Evolutionary conservation across 2,113 vertebrate genomes (phyloP).

Genomic region (Nicator chloris): DNA sequence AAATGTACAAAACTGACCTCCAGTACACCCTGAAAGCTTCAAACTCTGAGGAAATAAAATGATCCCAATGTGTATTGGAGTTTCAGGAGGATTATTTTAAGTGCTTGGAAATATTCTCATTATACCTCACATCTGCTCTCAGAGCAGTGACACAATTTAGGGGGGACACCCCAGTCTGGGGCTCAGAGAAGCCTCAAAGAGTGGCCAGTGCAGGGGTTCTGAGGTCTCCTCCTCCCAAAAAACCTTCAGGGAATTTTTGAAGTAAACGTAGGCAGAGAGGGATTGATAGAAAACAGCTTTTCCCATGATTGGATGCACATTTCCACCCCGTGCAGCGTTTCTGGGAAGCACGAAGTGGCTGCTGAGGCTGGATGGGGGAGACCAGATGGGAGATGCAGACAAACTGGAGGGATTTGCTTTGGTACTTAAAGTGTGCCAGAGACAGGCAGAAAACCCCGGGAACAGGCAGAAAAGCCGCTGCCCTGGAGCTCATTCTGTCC

Average conservation of each 20-base stretch:
- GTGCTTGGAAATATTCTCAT: not conserved
- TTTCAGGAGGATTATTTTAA: not conserved
- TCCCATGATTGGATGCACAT: not conserved
- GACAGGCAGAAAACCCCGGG: not conserved
- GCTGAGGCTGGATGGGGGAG: not conserved
- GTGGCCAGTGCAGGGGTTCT: fast-evolving
- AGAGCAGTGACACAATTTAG: not conserved
- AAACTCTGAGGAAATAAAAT: not conserved
- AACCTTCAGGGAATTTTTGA: fast-evolving
- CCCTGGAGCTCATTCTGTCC: not conserved
- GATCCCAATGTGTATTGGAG: not conserved
- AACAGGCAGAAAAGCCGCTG: not conserved
- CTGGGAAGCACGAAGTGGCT: not conserved
- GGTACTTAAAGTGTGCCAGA: not conserved
- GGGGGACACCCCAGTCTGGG: fast-evolving
- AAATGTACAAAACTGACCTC: not conserved
- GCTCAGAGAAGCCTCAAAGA: not conserved
- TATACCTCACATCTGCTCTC: not conserved
- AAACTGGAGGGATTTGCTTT: not conserved
- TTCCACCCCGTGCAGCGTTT: fast-evolving
- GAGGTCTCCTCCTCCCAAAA: not conserved
- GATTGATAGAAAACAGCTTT: not conserved
- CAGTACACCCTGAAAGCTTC: not conserved
- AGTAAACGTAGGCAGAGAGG: not conserved
- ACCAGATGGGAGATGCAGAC: not conserved